Percentiles rank a stretch among this genome's conserved stretches.
These are phyloP conservation scores for Phalanger gymnotis DNA, from an alignment of 2,797 vertebrate genomes.

Conservation along the genomic window DNA sequence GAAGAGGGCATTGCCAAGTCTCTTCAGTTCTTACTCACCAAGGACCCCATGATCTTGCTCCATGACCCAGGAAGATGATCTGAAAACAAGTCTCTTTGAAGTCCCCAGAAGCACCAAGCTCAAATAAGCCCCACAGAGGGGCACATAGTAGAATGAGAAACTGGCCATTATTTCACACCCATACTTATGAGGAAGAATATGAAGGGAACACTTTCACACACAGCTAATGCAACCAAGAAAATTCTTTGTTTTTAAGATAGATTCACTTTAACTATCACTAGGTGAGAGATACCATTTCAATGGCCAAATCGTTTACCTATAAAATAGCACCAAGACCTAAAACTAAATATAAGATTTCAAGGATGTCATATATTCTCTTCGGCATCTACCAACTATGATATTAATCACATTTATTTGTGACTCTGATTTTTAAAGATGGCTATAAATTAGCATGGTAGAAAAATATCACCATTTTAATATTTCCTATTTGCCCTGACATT, in stretches of 20 bases:
- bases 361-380: constrained; percentile 12
- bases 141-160: constrained; percentile 42
- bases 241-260: constrained; percentile 61
- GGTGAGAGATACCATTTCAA: constrained; percentile 42
- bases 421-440: constrained; percentile 72
- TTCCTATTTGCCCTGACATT: constrained; percentile 71
- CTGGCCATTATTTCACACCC: constrained; percentile 17
- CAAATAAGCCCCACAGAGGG: constrained; percentile 50
- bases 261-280: constrained; percentile 47
- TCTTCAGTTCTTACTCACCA: constrained; percentile 35
- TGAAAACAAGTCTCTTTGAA: constrained; percentile 60
- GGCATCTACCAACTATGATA: constrained; percentile 27
- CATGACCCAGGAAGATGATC: constrained; percentile 58
- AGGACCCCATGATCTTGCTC: constrained; percentile 41
- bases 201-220: constrained; percentile 61
- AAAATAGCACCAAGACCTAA: constrained; percentile 46
- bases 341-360: not conserved
- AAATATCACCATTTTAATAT: constrained; percentile 75
- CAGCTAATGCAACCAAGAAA: constrained; percentile 57
- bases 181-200: constrained; percentile 44
- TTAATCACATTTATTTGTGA: constrained; percentile 70
- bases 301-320: constrained; percentile 60
- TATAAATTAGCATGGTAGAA: constrained; percentile 71
- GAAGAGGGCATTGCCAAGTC: constrained; percentile 59
- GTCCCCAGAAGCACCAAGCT: constrained; percentile 51